A percentile compares a stretch with the other conserved stretches of the same genome.
Evolutionary conservation across 2,888 invertebrate species (phyloP).

Genomic region (Mamestra brassicae): DNA sequence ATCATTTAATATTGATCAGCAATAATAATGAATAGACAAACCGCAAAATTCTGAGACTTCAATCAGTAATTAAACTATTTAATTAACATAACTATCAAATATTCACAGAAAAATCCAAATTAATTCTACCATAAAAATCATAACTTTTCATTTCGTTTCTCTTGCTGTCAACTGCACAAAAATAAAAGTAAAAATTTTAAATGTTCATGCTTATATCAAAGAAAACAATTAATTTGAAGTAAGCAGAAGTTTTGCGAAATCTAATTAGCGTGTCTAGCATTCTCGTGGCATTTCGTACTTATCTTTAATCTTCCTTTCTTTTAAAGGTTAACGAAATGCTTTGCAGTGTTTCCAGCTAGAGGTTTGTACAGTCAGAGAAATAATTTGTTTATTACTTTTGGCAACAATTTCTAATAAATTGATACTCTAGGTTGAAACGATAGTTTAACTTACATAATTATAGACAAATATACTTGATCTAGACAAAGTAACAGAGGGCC

Average conservation of each 20-base stretch:
- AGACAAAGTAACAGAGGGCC: no score
- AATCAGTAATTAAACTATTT: background rate
- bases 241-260: conserved; percentile 35
- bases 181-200: background rate
- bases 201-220: conserved; percentile 30
- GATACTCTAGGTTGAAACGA: no score
- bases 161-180: conserved; percentile 7
- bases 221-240: conserved; percentile 34
- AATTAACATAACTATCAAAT: background rate
- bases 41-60: background rate
- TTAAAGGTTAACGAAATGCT: conserved; percentile 25
- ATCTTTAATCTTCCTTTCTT: conserved; percentile 38
- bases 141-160: background rate
- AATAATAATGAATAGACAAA: background rate
- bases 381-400: background rate
- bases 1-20: background rate
- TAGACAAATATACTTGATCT: no score
- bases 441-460: no score
- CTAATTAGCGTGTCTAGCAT: conserved; percentile 48
- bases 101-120: background rate
- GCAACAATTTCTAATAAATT: background rate
- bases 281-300: conserved; percentile 32
- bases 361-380: background rate
- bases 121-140: background rate
- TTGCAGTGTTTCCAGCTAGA: background rate